Base-by-base conservation (phyloP, 1,140 invertebrate genomes). In the Drosophila varians region DNA sequence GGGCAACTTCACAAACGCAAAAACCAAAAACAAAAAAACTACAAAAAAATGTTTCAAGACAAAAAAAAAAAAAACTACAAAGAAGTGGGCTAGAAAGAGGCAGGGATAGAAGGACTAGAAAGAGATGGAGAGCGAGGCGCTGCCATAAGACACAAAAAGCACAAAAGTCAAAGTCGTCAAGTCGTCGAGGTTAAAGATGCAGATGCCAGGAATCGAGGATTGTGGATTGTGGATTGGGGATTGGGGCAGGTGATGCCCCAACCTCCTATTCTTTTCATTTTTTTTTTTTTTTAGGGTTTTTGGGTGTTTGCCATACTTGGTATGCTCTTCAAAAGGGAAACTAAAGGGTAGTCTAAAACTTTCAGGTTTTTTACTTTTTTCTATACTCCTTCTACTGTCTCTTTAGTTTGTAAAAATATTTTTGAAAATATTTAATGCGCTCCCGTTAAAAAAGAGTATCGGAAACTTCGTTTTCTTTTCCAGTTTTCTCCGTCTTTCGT, bases 91-190 rank as follows among this genome's bases (percentile, higher is more conserved):
- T 42, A 18, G 42, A 36, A 53, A 52, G 14, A 38, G 14, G 18
- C 4, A 31, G 6, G 11, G 23, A 34, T 12, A 23, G 55, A 6
- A n/a, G 19, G 49, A 3, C 3, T 31, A 31, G 7, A 47, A 28
- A 53, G 60, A 65, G 52, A 34, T 43, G 19, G 16, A n/a, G 11
- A 51, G 26, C 25, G 43, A 42, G 69, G 57, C 69, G 57, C 57
- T 48, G 58, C 68, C 70, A 65, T 40, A 74, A n/a, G n/a, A 65
- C 70, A 38, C 36, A 75, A 75, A 73, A 76, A 74, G 57, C 70
- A 38, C 36, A 75, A 75, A 73, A 76, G 77, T 79, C 71, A 74
- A 74, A 80, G 78, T 77, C 72, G 72, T 75, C 72, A 75, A 75
- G 72, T 62, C 54, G 78, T 72, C 69, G 69, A 57, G 74, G 55